Conservation (phyloP, 2,113 vertebrate genomes). For the Nestor notabilis region DNA sequence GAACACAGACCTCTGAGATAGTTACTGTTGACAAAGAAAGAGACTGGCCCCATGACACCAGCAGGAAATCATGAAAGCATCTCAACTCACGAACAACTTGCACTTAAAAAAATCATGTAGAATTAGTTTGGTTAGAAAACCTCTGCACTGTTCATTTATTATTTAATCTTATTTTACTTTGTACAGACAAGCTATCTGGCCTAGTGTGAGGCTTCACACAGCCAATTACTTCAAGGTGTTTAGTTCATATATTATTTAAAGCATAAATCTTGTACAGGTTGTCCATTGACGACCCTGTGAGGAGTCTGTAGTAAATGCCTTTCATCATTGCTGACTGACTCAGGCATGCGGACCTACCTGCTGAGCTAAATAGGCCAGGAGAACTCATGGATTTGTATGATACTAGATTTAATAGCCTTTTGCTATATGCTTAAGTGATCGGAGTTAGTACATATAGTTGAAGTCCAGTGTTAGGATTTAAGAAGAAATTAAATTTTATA, state of each 20-base stretch:
- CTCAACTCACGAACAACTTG: constrained; percentile 20
- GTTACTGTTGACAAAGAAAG: constrained; percentile 55
- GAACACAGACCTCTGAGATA: neutral
- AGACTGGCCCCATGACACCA: constrained; percentile 1
- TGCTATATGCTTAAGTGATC: constrained; percentile 26
- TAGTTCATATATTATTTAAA: constrained; percentile 90
- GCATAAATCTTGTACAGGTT: constrained; percentile 86
- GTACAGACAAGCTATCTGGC: constrained; percentile 86
- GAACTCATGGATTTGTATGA: constrained; percentile 43
- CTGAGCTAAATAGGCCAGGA: constrained; percentile 62
- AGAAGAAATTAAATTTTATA: neutral
- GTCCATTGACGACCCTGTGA: constrained; percentile 80
- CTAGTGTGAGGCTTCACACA: constrained; percentile 79
- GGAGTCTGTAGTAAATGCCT: constrained; percentile 78
- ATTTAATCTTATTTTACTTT: constrained; percentile 90
- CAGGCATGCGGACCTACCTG: constrained; percentile 54
- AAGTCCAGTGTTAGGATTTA: neutral
- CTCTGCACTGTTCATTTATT: constrained; percentile 85
- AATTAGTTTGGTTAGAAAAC: constrained; percentile 72
- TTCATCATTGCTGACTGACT: constrained; percentile 80
- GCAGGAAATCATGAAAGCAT: constrained; percentile 36
- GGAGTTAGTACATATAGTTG: neutral
- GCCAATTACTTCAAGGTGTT: constrained; percentile 89
- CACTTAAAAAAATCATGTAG: constrained; percentile 36
- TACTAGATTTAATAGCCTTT: constrained; percentile 45